phyloP scores from a whole-genome alignment of 2,797 vertebrate species.

The Glossophaga mutica region DNA sequence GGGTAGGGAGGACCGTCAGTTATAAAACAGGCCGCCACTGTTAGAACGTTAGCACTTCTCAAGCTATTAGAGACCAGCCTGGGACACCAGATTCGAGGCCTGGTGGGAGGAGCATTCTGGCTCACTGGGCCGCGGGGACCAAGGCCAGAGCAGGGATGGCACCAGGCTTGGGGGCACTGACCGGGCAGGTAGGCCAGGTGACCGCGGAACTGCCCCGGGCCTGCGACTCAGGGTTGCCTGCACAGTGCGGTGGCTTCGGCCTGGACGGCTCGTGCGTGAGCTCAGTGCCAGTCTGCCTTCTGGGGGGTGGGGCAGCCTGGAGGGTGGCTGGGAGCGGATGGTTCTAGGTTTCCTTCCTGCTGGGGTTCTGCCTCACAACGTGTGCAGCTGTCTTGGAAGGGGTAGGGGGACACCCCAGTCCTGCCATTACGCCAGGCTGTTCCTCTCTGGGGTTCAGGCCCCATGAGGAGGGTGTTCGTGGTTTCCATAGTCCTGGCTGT shows the following conservation, averaged over 20 bases:
- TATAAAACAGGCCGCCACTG: no score
- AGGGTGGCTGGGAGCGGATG: neutral
- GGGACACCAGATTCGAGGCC: neutral
- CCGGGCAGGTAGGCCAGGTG: neutral
- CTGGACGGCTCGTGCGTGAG: neutral
- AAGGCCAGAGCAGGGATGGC: neutral
- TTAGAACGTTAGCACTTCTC: accelerated
- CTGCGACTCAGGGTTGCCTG: accelerated
- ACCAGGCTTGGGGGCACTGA: accelerated
- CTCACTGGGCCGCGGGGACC: neutral
- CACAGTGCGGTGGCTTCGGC: accelerated
- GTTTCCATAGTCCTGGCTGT: neutral
- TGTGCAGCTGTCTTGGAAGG: neutral
- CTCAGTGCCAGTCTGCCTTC: neutral
- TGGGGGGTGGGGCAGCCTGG: neutral
- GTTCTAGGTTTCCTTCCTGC: neutral
- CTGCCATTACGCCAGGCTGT: neutral
- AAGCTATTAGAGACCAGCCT: no score
- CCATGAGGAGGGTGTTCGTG: accelerated
- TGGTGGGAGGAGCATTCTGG: no score
- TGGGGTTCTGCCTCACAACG: neutral
- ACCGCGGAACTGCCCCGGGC: neutral
- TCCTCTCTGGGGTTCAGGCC: neutral
- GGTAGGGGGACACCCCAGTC: neutral
- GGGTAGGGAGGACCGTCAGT: neutral